Conservation (phyloP, 1,140 invertebrate species). For the Popillia japonica region DNA sequence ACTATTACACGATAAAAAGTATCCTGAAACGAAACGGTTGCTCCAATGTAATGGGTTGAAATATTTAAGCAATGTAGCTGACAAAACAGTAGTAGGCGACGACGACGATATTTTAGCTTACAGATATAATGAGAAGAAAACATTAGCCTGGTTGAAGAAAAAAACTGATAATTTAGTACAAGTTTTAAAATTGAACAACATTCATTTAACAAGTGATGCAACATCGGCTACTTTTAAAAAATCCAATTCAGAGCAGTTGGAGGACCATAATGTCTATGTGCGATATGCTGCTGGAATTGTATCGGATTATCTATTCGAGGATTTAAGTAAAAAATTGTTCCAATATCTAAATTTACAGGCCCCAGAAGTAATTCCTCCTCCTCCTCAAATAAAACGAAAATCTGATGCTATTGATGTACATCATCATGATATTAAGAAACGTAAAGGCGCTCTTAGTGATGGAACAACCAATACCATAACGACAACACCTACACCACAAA, state of each 20-base stretch:
- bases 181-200: conserved; percentile 71
- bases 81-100: conserved; percentile 72
- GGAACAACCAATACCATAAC: no score
- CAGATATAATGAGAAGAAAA: conserved; percentile 81
- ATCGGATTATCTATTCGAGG: conserved; percentile 73
- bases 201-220: conserved; percentile 72
- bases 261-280: conserved; percentile 67
- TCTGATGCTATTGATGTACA: conserved; percentile 47
- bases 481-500: no score
- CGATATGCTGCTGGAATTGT: conserved; percentile 75
- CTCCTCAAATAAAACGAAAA: conserved; percentile 56
- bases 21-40: conserved; percentile 66
- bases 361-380: conserved; percentile 68
- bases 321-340: conserved; percentile 68
- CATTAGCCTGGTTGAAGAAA: conserved; percentile 73
- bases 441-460: conserved; percentile 53
- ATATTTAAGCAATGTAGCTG: conserved; percentile 69
- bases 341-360: conserved; percentile 70
- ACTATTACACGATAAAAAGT: conserved; percentile 69
- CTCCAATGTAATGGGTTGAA: conserved; percentile 60
- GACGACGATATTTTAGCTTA: conserved; percentile 77
- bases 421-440: conserved; percentile 54
- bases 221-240: conserved; percentile 75
- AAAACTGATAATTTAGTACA: conserved; percentile 71
- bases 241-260: conserved; percentile 48